Conservation (phyloP, 2,797 vertebrate species). For the Prunella strophiata region DNA sequence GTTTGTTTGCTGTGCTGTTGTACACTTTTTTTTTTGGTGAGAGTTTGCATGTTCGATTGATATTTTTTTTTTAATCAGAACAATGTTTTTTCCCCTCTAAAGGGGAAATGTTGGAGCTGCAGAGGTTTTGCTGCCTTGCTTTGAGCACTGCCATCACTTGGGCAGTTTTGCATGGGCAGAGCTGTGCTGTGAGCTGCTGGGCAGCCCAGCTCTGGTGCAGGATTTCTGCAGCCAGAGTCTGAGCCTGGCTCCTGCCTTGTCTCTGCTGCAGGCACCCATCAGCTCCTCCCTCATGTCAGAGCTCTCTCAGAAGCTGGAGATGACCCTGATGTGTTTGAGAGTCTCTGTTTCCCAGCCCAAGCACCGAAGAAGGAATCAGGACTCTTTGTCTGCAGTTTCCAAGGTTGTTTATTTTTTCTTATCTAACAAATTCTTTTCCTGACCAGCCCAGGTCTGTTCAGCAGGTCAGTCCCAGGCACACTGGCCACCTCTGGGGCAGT, state of each 20-base stretch:
- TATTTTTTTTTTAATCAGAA: not conserved
- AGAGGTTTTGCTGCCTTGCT: not conserved
- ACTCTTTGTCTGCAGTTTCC: too few relatives aligned
- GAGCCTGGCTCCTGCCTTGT: not conserved
- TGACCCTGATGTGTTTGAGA: too few relatives aligned
- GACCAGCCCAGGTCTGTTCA: too few relatives aligned
- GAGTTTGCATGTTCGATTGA: not conserved
- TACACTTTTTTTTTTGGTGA: too few relatives aligned
- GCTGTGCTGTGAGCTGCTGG: not conserved
- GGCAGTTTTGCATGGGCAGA: not conserved
- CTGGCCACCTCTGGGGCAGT: too few relatives aligned
- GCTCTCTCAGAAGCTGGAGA: too few relatives aligned
- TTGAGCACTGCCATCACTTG: not conserved
- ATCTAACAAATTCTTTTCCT: too few relatives aligned
- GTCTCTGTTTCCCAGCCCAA: too few relatives aligned
- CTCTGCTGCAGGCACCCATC: not conserved
- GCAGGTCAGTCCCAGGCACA: too few relatives aligned
- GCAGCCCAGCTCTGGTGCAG: not conserved
- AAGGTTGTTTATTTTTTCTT: too few relatives aligned
- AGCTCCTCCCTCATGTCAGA: not conserved
- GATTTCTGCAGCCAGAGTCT: not conserved
- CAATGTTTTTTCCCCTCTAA: not conserved
- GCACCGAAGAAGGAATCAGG: too few relatives aligned
- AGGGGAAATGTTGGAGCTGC: not conserved
- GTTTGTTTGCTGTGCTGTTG: not conserved